These are phyloP conservation scores for Aplochiton taeniatus DNA, from an alignment of 2,797 vertebrate species.

Conservation along the genomic window DNA sequence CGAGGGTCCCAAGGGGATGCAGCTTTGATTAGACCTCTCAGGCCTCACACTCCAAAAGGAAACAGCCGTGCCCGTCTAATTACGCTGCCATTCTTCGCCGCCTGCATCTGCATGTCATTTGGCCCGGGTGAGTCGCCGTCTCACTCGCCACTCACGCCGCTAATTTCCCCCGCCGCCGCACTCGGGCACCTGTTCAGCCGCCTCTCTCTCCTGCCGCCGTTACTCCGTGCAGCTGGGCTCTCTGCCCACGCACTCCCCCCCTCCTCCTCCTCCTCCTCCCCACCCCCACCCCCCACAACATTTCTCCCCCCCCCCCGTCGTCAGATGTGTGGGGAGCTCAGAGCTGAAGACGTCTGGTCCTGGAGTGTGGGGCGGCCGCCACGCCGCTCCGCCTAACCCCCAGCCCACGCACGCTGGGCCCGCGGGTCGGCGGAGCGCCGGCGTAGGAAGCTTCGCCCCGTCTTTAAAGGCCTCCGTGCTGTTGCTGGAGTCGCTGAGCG, in stretches of 20 bases:
- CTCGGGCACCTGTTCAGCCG: conserved; percentile 35
- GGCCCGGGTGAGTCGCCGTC: background rate
- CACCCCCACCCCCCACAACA: too few species aligned
- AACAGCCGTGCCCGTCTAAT: conserved; percentile 6
- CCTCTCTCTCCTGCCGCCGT: conserved; percentile 31
- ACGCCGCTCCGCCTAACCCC: too few species aligned
- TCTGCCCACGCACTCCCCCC: conserved; percentile 51
- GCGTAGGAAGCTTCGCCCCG: too few species aligned
- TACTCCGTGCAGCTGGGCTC: background rate
- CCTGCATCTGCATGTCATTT: conserved; percentile 1
- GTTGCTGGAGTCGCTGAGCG: too few species aligned
- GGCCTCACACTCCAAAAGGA: background rate
- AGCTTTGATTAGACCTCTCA: background rate
- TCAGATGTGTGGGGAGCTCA: too few species aligned
- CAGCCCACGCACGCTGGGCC: too few species aligned
- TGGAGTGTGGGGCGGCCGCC: too few species aligned
- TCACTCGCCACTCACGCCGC: conserved; percentile 27
- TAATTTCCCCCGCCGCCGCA: conserved; percentile 50
- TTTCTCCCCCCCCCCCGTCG: too few species aligned
- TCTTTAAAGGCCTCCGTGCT: too few species aligned
- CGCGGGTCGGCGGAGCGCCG: too few species aligned
- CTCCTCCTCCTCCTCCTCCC: too few species aligned
- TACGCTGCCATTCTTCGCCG: background rate
- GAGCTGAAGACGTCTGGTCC: too few species aligned
- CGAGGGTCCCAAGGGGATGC: background rate